phyloP scores from a whole-genome alignment of 2,113 vertebrate species.

The Onychostoma macrolepis region DNA sequence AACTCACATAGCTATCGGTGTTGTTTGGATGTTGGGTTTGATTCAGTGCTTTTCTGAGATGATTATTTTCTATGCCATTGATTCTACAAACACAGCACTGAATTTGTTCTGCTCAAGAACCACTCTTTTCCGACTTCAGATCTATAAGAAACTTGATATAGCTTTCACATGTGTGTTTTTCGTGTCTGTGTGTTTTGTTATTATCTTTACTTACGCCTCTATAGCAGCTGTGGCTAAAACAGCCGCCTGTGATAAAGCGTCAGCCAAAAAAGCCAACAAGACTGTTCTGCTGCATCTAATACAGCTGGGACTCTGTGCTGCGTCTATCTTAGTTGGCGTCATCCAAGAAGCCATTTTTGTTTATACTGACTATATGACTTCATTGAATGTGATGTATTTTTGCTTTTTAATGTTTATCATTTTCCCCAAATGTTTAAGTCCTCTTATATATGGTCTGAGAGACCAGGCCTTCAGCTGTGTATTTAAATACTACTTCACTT shows the following conservation, averaged over 20 bases:
- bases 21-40: slow-evolving; percentile 59
- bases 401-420: slow-evolving; percentile 53
- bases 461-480: slow-evolving; percentile 55
- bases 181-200: neutral
- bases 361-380: neutral
- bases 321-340: neutral
- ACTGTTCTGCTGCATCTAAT: slow-evolving; percentile 46
- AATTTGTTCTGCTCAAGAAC: slow-evolving; percentile 23
- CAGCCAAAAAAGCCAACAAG: slow-evolving; percentile 49
- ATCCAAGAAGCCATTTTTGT: neutral
- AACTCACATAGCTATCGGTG: slow-evolving; percentile 42
- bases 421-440: slow-evolving; percentile 58
- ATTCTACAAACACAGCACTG: neutral
- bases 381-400: slow-evolving; percentile 46
- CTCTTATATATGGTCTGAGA: slow-evolving; percentile 63
- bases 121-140: slow-evolving; percentile 3
- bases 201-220: slow-evolving; percentile 25
- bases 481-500: slow-evolving; percentile 38
- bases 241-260: slow-evolving; percentile 22
- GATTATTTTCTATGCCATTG: slow-evolving; percentile 44
- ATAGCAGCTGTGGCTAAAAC: slow-evolving; percentile 39
- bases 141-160: slow-evolving; percentile 14
- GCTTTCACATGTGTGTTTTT: slow-evolving; percentile 23
- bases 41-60: slow-evolving; percentile 55
- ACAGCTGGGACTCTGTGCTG: slow-evolving; percentile 4